Conservation (phyloP, 2,797 vertebrate genomes). For the Phylloscopus collybita region DNA sequence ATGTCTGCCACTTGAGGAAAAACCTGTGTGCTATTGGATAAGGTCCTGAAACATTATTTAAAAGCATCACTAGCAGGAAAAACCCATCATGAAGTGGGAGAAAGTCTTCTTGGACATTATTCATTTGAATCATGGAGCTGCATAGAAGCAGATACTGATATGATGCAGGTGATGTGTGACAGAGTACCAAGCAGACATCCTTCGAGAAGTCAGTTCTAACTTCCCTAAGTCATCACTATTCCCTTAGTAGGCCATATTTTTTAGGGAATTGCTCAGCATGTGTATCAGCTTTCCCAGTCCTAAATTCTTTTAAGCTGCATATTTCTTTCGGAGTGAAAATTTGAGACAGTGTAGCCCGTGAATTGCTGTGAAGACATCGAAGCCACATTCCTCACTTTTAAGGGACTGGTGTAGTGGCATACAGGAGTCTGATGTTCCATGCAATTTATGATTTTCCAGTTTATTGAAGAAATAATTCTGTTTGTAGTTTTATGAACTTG, state of each 20-base stretch:
- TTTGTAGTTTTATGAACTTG: constrained; percentile 12
- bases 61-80: neutral
- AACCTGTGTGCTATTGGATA: neutral
- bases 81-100: neutral
- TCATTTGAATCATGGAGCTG: neutral
- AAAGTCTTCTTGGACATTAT: neutral
- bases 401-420: neutral
- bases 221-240: neutral
- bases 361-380: neutral
- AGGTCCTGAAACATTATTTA: neutral
- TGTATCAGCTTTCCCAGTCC: neutral
- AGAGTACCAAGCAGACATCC: neutral
- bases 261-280: neutral
- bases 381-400: constrained; percentile 18
- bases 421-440: neutral
- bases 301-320: neutral
- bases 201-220: neutral
- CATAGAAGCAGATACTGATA: neutral
- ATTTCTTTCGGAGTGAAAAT: neutral
- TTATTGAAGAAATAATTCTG: constrained; percentile 33
- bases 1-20: neutral
- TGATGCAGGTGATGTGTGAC: neutral
- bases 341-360: neutral
- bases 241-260: neutral
- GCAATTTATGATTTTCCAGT: constrained; percentile 16